A percentile compares a stretch with the other conserved stretches of the same genome.
Evolutionary conservation across 2,888 invertebrate species (phyloP).

Genomic region (Smittia aterrima): DNA sequence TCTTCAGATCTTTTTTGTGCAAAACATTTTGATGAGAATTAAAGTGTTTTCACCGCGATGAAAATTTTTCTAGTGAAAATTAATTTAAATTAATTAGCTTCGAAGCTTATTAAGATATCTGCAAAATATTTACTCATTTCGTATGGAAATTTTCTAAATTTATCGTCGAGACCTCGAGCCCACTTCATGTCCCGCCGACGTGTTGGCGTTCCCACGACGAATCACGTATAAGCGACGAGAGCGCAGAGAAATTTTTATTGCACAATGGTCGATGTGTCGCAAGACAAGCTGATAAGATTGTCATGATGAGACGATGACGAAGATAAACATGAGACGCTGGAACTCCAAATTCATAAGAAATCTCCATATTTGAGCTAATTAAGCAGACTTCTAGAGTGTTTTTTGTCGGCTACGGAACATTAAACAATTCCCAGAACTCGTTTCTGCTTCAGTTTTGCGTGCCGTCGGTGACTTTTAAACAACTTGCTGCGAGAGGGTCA

Average conservation of each 20-base stretch:
- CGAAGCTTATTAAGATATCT: constrained; percentile 18
- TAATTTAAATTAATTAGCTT: neutral
- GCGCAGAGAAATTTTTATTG: neutral
- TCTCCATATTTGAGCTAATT: no score
- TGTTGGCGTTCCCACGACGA: no score
- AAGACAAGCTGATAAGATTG: neutral
- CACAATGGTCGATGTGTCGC: neutral
- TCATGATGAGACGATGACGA: no score
- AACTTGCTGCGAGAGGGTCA: neutral
- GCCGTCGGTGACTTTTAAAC: neutral
- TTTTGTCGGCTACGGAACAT: no score
- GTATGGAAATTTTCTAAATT: neutral
- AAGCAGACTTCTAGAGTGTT: no score
- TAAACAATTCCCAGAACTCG: no score
- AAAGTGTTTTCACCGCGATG: no score
- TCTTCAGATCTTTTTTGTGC: no score
- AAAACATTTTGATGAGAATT: no score
- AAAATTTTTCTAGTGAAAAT: neutral
- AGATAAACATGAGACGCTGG: no score
- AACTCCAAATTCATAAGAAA: no score
- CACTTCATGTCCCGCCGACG: neutral
- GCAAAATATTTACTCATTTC: constrained; percentile 12
- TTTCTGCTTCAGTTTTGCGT: no score
- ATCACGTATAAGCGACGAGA: neutral
- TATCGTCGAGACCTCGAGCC: neutral